These are phyloP conservation scores for Ctenosaura bakeri DNA, from an alignment of 2,797 vertebrate species.

Conservation along the genomic window DNA sequence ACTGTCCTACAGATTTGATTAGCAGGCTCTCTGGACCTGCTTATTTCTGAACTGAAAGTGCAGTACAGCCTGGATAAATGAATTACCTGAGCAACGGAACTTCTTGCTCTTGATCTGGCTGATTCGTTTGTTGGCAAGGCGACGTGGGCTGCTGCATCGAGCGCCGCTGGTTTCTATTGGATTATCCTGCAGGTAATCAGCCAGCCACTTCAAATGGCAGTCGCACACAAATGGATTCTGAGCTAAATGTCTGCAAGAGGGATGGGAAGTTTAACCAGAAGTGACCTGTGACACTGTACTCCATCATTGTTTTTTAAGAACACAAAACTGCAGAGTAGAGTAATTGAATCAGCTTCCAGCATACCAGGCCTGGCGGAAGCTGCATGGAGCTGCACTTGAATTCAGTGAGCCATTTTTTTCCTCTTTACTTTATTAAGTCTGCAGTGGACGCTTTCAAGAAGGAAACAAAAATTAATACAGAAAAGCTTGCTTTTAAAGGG, in stretches of 20 bases:
- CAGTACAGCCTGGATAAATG: constrained; percentile 75
- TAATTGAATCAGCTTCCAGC: constrained; percentile 69
- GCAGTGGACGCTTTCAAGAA: constrained; percentile 17
- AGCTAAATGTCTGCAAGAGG: constrained; percentile 91
- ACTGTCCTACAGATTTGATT: constrained; percentile 83
- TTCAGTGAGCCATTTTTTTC: constrained; percentile 40
- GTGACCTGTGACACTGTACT: constrained; percentile 65
- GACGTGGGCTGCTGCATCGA: constrained; percentile 95
- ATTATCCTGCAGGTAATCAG: constrained; percentile 98
- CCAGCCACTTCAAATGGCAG: constrained; percentile 99
- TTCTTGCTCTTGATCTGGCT: constrained; percentile 99
- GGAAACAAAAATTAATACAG: constrained; percentile 51
- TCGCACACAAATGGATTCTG: constrained; percentile 99
- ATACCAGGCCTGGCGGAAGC: constrained; percentile 58
- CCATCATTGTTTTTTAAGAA: constrained; percentile 48
- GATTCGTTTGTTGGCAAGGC: constrained; percentile 98
- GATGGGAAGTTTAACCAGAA: constrained; percentile 74
- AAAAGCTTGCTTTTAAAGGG: constrained; percentile 51
- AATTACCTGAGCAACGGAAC: constrained; percentile 99
- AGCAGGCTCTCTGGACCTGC: constrained; percentile 79
- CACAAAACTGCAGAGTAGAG: constrained; percentile 42
- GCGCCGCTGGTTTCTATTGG: constrained; percentile 99
- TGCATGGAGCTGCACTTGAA: constrained; percentile 43
- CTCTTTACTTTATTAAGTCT: constrained; percentile 53
- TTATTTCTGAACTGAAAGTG: constrained; percentile 69